Base-by-base conservation (phyloP, 2,888 invertebrate genomes). In the Nomada ferruginata region DNA sequence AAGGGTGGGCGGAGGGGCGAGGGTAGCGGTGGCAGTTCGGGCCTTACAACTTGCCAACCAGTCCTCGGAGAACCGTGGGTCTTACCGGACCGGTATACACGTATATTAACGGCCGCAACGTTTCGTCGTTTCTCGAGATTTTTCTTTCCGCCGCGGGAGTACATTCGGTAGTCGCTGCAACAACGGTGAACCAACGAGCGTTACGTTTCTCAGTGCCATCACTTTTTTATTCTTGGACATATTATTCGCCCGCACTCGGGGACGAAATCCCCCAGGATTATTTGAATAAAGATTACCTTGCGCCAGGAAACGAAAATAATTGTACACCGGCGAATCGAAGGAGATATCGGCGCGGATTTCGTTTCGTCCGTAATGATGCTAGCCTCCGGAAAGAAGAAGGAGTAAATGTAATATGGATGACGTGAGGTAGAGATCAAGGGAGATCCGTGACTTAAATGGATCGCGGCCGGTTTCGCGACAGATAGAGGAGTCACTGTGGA, bases 61-160 rank as follows among this genome's bases (percentile, higher is more conserved):
- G 93, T 93, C 90, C 91, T 91, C 90, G 90, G 89, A 91, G 92
- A 92, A 90, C 91, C 91, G 92, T 90, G 90, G 91, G 86, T 87
- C 87, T 86, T 87, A 85, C 79, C 86, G 83, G 87, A 88, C 86
- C 84, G 78, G 84, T 82, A 61, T 64, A 68, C 55, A 76, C 86
- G 86, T 70, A 85, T 84, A 81, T 70, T 47, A 64, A 84, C 77
- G 63, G 57, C 77, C 77, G 86, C 75, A 75, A 82, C 82, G 78
- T 79, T 82, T 83, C 78, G 79, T 71, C 79, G 72, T 79, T 74
- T 66, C 61, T 53, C 76, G 77, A 64, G 71, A 81, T 79, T 83
- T 83, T 83, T 80, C 71, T 76, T 53, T 50, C 47, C 63, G 52
- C 26, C n/a, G 36, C 65, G 61, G 10, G 65, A 53, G 72, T 64